A percentile compares a stretch with the other conserved stretches of the same genome.
These are phyloP conservation scores for Fulmarus glacialis DNA, from an alignment of 2,113 vertebrate genomes.

Conservation along the genomic window DNA sequence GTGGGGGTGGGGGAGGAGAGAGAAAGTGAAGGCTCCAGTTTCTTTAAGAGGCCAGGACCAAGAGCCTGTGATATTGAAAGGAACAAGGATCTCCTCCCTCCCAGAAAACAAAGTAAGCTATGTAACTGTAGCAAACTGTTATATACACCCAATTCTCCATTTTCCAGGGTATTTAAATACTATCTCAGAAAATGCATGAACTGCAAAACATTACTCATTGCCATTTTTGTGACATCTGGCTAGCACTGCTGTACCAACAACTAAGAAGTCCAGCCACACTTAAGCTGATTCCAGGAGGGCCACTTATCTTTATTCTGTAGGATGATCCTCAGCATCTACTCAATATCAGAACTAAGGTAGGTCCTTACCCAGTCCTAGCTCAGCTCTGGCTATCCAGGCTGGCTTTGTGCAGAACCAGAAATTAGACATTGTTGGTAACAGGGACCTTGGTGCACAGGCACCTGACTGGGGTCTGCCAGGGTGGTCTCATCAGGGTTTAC, in stretches of 20 bases:
- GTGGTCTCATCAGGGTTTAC: neutral
- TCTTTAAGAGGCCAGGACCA: neutral
- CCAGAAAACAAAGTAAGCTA: neutral
- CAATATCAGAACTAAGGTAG: neutral
- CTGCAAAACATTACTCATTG: neutral
- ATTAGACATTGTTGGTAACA: neutral
- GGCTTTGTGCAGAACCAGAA: neutral
- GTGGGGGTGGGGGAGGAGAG: rapidly evolving
- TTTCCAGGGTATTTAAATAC: neutral
- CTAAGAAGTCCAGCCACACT: neutral
- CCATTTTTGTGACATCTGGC: neutral
- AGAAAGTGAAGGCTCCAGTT: neutral
- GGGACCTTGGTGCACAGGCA: neutral
- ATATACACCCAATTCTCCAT: neutral
- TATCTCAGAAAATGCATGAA: neutral
- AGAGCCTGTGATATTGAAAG: neutral
- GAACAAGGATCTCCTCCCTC: neutral
- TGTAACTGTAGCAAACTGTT: neutral
- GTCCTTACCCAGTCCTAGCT: neutral
- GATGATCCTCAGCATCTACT: neutral
- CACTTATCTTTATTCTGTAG: neutral
- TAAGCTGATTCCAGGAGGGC: neutral
- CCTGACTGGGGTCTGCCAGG: neutral
- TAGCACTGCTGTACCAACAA: neutral
- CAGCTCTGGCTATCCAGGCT: neutral